These are phyloP conservation scores for Gymnorhina tibicen DNA, from an alignment of 2,113 vertebrate species.

Conservation along the genomic window DNA sequence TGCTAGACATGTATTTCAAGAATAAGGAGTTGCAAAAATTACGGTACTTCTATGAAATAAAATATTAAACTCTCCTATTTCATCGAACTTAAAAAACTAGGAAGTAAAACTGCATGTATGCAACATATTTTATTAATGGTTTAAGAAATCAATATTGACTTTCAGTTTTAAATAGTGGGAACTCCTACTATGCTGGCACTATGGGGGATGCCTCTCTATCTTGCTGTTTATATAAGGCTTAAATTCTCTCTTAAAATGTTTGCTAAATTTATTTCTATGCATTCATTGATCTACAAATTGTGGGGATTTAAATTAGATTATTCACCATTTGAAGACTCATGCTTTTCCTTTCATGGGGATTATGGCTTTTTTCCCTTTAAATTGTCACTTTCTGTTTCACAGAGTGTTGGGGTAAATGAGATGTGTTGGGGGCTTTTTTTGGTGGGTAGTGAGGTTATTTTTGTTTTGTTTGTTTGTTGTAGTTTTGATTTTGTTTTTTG, in stretches of 20 bases:
- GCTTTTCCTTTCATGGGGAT: neutral
- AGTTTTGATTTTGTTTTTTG: neutral
- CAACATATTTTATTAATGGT: neutral
- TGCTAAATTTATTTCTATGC: neutral
- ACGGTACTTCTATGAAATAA: neutral
- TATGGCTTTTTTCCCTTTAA: neutral
- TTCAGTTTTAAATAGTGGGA: neutral
- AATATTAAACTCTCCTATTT: neutral
- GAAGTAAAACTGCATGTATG: neutral
- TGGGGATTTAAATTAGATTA: neutral
- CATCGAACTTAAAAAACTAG: neutral
- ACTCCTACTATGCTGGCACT: neutral
- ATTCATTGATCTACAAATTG: neutral
- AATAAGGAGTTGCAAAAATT: neutral
- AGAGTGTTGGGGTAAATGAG: neutral
- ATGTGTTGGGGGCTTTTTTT: rapidly evolving
- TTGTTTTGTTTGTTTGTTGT: neutral
- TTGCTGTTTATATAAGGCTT: neutral
- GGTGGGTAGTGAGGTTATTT: neutral
- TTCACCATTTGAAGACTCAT: neutral
- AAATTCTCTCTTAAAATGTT: neutral
- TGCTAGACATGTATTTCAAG: neutral
- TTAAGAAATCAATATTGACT: neutral
- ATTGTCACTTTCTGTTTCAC: neutral
- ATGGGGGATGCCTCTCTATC: neutral